These are phyloP conservation scores for Acanthosepion lycidas DNA, from an alignment of 2,888 invertebrate species.

Conservation along the genomic window DNA sequence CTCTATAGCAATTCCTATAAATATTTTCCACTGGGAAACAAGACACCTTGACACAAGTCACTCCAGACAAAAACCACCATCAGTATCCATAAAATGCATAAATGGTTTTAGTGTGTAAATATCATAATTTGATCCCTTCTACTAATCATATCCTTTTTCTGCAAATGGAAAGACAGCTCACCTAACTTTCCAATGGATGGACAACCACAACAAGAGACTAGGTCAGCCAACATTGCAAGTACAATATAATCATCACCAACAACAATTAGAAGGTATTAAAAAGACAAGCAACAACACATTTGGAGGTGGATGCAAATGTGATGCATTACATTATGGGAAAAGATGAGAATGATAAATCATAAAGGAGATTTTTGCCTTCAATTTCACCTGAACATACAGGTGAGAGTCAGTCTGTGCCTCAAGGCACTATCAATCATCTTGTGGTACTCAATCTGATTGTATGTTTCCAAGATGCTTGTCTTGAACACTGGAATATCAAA, in stretches of 20 bases:
- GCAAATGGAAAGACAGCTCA: neutral
- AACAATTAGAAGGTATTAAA: neutral
- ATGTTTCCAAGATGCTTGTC: neutral
- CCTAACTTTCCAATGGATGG: neutral
- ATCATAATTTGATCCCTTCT: neutral
- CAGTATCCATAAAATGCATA: neutral
- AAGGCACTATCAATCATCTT: neutral
- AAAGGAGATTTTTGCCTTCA: neutral
- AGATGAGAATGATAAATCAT: constrained; percentile 38
- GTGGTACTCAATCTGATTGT: neutral
- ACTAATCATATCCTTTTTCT: neutral
- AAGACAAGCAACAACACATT: neutral
- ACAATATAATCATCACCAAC: neutral
- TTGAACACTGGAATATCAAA: neutral
- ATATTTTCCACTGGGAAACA: neutral
- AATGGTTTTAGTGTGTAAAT: neutral
- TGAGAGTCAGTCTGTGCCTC: neutral
- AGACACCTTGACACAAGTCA: neutral
- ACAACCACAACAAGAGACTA: neutral
- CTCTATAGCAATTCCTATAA: no score
- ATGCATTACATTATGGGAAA: constrained; percentile 46
- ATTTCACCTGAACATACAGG: neutral
- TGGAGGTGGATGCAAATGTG: constrained; percentile 33
- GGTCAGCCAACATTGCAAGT: neutral
- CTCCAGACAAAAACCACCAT: neutral